These are phyloP conservation scores for Aurelia coerulea DNA, from an alignment of 30 jellyfish, hydroid and myxozoan species.

Conservation along the genomic window DNA sequence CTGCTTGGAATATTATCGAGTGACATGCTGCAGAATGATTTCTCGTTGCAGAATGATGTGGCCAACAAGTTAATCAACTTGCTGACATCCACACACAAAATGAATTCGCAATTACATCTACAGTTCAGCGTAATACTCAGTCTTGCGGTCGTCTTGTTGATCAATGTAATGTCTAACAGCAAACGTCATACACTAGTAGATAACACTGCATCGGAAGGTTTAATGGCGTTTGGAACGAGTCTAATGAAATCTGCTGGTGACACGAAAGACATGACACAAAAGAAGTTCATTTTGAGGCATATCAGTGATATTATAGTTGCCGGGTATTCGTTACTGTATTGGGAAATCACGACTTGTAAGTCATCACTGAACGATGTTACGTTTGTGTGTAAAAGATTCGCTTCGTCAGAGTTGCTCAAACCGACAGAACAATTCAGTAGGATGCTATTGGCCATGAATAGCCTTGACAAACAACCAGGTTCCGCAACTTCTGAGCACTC, in stretches of 20 bases:
- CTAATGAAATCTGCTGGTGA: background rate
- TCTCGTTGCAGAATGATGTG: slow-evolving; percentile 31
- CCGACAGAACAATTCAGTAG: slow-evolving; percentile 9
- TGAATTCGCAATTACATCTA: background rate
- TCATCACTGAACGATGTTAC: slow-evolving; percentile 20
- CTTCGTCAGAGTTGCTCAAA: slow-evolving; percentile 35
- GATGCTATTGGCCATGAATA: background rate
- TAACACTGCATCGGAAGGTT: slow-evolving; percentile 6
- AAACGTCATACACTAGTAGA: slow-evolving; percentile 6
- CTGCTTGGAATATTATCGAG: slow-evolving; percentile 53
- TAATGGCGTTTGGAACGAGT: background rate
- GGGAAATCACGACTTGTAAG: slow-evolving; percentile 21
- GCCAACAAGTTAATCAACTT: slow-evolving; percentile 38
- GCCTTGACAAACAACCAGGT: no score
- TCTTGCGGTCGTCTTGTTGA: slow-evolving; percentile 22
- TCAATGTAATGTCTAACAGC: slow-evolving; percentile 12
- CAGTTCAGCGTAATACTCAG: slow-evolving; percentile 29
- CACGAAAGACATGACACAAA: background rate
- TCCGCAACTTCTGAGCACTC: background rate
- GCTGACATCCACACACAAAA: slow-evolving; percentile 7
- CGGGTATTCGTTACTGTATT: slow-evolving; percentile 15
- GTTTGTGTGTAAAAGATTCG: slow-evolving; percentile 15
- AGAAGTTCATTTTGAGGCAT: background rate
- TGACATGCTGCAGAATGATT: slow-evolving; percentile 32
- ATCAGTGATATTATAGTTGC: slow-evolving; percentile 20